phyloP scores from a whole-genome alignment of 1,140 invertebrate genomes.

The Drosophila kikkawai region DNA sequence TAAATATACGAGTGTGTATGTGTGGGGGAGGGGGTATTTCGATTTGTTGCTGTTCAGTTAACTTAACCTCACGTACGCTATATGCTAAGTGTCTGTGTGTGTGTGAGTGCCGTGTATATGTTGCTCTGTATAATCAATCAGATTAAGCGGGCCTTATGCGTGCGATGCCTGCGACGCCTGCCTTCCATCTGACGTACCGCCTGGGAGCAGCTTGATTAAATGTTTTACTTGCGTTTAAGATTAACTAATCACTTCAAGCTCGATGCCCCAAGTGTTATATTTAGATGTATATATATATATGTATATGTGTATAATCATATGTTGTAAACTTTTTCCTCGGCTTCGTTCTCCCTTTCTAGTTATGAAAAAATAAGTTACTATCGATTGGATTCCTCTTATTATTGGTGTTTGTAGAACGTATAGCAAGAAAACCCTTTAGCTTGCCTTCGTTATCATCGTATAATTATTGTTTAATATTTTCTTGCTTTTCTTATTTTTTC shows the following conservation, averaged over 20 bases:
- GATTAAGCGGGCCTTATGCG: slow-evolving; percentile 29
- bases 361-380: slow-evolving; percentile 78
- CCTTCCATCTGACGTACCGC: slow-evolving; percentile 6
- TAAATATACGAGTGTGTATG: slow-evolving; percentile 51
- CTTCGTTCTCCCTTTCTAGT: slow-evolving; percentile 42
- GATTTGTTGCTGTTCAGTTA: slow-evolving; percentile 66
- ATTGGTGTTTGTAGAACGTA: slow-evolving; percentile 60
- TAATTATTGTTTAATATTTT: slow-evolving; percentile 63
- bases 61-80: slow-evolving; percentile 62
- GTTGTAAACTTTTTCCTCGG: slow-evolving; percentile 65
- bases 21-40: slow-evolving; percentile 57
- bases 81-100: slow-evolving; percentile 54
- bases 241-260: slow-evolving; percentile 76
- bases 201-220: slow-evolving; percentile 32
- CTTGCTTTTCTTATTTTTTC: slow-evolving; percentile 43
- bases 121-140: slow-evolving; percentile 47
- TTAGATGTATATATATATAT: slow-evolving; percentile 67
- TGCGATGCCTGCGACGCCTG: slow-evolving; percentile 12
- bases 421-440: slow-evolving; percentile 49
- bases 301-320: slow-evolving; percentile 66
- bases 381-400: slow-evolving; percentile 62
- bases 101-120: slow-evolving; percentile 40
- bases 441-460: slow-evolving; percentile 49
- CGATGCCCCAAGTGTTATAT: slow-evolving; percentile 63
- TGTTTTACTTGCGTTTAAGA: slow-evolving; percentile 72